A percentile compares a stretch with the other conserved stretches of the same genome.
Evolutionary conservation across 2,113 vertebrate species (phyloP).

Genomic region (Onychostoma macrolepis): DNA sequence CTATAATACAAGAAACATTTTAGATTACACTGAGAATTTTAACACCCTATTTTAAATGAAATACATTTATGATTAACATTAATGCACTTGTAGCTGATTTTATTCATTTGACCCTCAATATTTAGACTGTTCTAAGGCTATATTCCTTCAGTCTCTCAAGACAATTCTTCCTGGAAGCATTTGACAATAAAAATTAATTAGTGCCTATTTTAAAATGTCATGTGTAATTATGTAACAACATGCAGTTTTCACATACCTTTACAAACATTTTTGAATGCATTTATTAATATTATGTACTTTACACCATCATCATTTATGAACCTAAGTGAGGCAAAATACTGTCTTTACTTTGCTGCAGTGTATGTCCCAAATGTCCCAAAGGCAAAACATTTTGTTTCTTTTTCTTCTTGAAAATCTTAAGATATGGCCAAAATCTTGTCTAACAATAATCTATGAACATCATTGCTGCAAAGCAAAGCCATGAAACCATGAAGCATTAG

Average conservation of each 20-base stretch:
- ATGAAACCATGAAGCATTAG: not conserved
- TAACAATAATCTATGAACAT: not conserved
- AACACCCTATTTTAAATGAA: not conserved
- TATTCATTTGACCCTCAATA: not conserved
- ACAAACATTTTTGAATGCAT: not conserved
- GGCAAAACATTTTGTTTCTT: not conserved
- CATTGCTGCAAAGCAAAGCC: not conserved
- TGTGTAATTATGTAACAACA: not conserved
- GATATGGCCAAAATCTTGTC: not conserved
- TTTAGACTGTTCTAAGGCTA: not conserved
- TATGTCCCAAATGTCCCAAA: not conserved
- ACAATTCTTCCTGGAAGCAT: not conserved
- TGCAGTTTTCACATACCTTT: not conserved
- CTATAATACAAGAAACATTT: not conserved
- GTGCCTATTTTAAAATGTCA: not conserved
- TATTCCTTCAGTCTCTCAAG: not conserved
- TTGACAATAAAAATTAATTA: not conserved
- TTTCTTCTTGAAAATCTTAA: not conserved
- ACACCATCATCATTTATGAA: not conserved
- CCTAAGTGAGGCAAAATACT: not conserved
- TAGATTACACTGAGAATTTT: not conserved
- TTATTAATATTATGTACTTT: not conserved
- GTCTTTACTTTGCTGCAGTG: not conserved
- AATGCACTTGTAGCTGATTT: not conserved
- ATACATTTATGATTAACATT: not conserved